Conservation (phyloP, 2,113 vertebrate genomes). For the Acanthisitta chloris region DNA sequence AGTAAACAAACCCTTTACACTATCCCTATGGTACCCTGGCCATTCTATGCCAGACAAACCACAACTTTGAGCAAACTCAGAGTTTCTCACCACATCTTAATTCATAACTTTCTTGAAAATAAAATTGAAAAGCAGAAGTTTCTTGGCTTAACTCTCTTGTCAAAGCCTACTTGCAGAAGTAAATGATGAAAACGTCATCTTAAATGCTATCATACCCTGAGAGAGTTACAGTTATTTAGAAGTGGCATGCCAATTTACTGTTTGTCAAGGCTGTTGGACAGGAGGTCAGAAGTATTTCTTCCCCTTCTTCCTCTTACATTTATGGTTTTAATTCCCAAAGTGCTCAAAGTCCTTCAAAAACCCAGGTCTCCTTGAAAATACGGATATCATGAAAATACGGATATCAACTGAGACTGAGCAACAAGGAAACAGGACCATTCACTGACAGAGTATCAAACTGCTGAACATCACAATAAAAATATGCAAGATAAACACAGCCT, state of each 20-base stretch:
- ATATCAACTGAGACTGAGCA: neutral
- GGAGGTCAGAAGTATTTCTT: neutral
- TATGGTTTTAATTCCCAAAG: neutral
- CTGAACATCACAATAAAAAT: neutral
- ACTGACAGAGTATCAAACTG: neutral
- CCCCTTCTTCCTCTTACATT: neutral
- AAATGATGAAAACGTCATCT: neutral
- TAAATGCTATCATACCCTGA: neutral
- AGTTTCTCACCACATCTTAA: neutral
- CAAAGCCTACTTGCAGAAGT: neutral
- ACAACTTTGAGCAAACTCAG: neutral
- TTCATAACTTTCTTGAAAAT: neutral
- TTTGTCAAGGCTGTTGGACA: neutral
- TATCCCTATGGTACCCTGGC: neutral
- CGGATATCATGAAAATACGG: neutral
- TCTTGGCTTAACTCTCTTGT: neutral
- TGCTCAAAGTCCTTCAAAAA: neutral
- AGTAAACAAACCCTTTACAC: neutral
- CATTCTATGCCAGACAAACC: neutral
- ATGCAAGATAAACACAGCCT: neutral
- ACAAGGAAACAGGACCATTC: neutral
- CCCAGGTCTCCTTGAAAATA: neutral
- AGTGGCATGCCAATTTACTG: neutral
- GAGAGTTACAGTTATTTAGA: neutral
- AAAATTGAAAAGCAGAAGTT: neutral